phyloP scores from a whole-genome alignment of 2,888 invertebrate genomes.

The Tachystola acroxantha region DNA sequence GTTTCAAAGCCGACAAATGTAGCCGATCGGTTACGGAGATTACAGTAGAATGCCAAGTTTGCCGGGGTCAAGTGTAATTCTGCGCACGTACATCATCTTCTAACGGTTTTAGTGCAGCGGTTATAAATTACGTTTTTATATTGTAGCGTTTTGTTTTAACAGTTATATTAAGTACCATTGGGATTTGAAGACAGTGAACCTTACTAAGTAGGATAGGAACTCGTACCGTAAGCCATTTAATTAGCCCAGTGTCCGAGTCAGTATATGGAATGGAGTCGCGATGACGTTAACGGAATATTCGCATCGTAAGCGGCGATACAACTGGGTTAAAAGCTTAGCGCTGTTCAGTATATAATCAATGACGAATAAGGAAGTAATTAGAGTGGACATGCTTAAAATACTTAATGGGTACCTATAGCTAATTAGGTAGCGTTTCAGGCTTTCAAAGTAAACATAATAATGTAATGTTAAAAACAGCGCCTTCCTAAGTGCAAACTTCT shows the following conservation, averaged over 20 bases:
- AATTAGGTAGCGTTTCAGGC: too few relatives aligned
- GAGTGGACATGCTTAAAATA: neutral
- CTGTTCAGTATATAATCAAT: slow-evolving; percentile 29
- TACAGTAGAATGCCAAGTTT: slow-evolving; percentile 20
- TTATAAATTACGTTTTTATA: slow-evolving; percentile 8
- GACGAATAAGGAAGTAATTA: slow-evolving; percentile 11
- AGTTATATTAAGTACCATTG: slow-evolving; percentile 1
- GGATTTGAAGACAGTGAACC: slow-evolving; percentile 4
- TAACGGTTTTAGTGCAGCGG: slow-evolving; percentile 16
- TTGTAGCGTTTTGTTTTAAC: slow-evolving; percentile 1
- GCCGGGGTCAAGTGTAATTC: slow-evolving; percentile 28
- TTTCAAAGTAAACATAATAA: too few relatives aligned
- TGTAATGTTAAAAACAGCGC: too few relatives aligned
- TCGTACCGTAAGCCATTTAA: slow-evolving; percentile 17
- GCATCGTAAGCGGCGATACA: slow-evolving; percentile 37
- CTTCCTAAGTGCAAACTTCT: too few relatives aligned
- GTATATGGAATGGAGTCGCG: slow-evolving; percentile 23
- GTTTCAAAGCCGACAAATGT: slow-evolving; percentile 15
- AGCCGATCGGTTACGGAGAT: slow-evolving; percentile 20
- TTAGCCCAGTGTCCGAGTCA: slow-evolving; percentile 29
- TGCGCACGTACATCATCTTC: slow-evolving; percentile 18
- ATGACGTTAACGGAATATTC: slow-evolving; percentile 48
- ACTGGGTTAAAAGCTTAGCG: slow-evolving; percentile 64
- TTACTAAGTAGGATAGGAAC: slow-evolving; percentile 4
- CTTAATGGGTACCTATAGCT: neutral